Conservation (phyloP, 2,113 vertebrate species). For the Australoheros scitulus region DNA sequence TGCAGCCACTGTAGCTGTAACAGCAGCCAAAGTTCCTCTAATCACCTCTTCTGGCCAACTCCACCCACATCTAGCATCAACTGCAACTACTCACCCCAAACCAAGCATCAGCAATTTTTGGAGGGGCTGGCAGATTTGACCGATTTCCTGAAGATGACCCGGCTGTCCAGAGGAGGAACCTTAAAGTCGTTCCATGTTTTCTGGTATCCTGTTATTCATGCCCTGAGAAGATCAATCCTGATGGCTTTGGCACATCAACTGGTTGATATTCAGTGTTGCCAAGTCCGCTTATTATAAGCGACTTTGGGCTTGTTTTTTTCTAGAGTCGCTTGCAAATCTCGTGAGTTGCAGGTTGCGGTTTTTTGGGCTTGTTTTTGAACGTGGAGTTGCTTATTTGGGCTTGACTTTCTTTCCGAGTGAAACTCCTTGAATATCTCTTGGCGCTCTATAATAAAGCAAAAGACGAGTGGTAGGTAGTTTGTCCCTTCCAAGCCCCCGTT, state of each 20-base stretch:
- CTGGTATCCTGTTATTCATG: not conserved
- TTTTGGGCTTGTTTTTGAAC: no score
- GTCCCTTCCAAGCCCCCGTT: no score
- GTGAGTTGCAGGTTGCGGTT: no score
- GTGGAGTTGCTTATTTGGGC: no score
- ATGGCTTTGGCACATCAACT: not conserved
- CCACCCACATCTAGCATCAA: not conserved
- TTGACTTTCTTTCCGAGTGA: no score
- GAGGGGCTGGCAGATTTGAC: not conserved
- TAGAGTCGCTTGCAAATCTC: no score
- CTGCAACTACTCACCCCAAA: not conserved
- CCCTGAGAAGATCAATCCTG: no score
- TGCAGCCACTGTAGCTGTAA: not conserved
- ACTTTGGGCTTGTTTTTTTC: no score
- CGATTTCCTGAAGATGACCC: not conserved
- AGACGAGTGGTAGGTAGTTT: no score
- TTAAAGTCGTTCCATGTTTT: not conserved
- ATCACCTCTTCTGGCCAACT: conserved; percentile 12
- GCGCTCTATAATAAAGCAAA: no score
- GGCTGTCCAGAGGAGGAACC: not conserved
- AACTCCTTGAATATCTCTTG: no score
- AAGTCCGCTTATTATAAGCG: no score
- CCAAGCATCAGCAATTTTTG: not conserved
- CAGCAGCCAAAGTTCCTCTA: conserved; percentile 1
- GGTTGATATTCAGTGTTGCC: not conserved